Percentiles rank a stretch among this genome's conserved stretches.
Evolutionary conservation across 2,797 vertebrate genomes (phyloP).

Genomic region (Notoglanidium macrostoma): DNA sequence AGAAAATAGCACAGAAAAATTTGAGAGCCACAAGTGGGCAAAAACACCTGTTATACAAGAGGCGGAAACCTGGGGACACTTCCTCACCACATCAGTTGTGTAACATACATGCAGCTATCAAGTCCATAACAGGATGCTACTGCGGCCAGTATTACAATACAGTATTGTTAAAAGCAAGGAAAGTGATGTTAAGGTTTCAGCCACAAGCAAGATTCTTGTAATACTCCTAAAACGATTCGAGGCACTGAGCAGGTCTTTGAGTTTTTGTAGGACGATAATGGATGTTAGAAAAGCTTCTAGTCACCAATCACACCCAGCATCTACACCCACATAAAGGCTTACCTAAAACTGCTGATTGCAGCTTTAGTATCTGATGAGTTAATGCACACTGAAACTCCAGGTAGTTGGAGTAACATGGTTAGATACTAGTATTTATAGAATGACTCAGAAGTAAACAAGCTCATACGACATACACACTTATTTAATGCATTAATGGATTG

Average conservation of each 20-base stretch:
- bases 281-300: not conserved
- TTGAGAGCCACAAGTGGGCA: not conserved
- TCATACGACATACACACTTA: not conserved
- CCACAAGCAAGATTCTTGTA: not conserved
- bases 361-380: not conserved
- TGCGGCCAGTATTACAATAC: not conserved
- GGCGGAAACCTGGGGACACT: not conserved
- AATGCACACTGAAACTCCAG: not conserved
- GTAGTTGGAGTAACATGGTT: not conserved
- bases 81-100: not conserved
- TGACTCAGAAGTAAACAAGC: not conserved
- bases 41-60: not conserved
- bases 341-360: not conserved
- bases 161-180: not conserved
- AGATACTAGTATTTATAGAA: not conserved
- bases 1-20: constrained; percentile 41
- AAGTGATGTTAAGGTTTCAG: not conserved
- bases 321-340: not conserved
- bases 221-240: not conserved
- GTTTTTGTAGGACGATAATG: not conserved
- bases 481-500: not conserved
- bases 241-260: not conserved
- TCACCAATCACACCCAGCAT: not conserved
- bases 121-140: not conserved
- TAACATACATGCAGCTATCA: not conserved